phyloP scores from a whole-genome alignment of 2,888 invertebrate genomes.

The Hirtodrosophila alboralis region DNA sequence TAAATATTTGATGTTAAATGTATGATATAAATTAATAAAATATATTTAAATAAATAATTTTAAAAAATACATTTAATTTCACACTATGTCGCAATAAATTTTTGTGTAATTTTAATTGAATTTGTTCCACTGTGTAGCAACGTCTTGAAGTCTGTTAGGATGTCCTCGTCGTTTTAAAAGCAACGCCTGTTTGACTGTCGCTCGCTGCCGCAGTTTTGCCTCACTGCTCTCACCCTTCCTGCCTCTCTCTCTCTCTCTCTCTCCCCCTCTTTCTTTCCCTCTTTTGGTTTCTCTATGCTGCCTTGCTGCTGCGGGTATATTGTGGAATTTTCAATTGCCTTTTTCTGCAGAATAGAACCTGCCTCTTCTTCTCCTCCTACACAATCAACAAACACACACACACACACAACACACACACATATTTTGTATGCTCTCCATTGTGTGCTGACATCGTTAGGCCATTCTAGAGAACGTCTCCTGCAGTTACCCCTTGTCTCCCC shows the following conservation, averaged over 20 bases:
- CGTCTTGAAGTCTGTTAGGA: slow-evolving; percentile 27
- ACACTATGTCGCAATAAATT: not conserved
- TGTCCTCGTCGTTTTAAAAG: slow-evolving; percentile 16
- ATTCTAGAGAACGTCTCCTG: slow-evolving; percentile 41
- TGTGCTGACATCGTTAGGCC: slow-evolving; percentile 72
- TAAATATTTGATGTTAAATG: no score
- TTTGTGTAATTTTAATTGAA: not conserved
- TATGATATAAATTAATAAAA: no score
- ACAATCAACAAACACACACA: slow-evolving; percentile 49
- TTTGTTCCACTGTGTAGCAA: slow-evolving; percentile 48
- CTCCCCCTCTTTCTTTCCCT: slow-evolving; percentile 11
- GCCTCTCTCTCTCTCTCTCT: slow-evolving; percentile 22
- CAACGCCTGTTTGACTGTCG: slow-evolving; percentile 29
- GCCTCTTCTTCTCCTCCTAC: slow-evolving; percentile 55
- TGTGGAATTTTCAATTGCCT: slow-evolving; percentile 77
- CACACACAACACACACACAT: slow-evolving; percentile 4
- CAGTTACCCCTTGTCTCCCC: slow-evolving; percentile 24
- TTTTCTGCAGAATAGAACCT: slow-evolving; percentile 50
- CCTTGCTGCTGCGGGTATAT: slow-evolving; percentile 56
- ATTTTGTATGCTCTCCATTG: slow-evolving; percentile 54
- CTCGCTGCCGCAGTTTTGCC: slow-evolving; percentile 20
- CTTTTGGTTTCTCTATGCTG: slow-evolving; percentile 7
- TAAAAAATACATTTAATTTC: no score
- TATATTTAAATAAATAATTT: no score
- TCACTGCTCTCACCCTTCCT: no score